Percentiles rank a stretch among this genome's conserved stretches.
Conservation (phyloP, 2,888 invertebrate genomes). For the Lasioglossum oenotherae region DNA sequence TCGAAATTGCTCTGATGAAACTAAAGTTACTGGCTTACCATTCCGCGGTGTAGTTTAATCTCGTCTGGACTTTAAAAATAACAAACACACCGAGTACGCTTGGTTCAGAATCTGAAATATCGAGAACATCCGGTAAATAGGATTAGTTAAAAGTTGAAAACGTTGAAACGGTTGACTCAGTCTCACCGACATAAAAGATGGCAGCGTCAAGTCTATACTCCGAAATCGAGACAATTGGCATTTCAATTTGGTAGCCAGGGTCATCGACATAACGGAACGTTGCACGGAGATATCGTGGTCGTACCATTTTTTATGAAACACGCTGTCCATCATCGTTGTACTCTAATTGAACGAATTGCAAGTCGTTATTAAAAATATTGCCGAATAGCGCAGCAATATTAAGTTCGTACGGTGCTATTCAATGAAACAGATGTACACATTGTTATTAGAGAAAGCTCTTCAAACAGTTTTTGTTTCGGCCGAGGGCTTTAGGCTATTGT, state of each 20-base stretch:
- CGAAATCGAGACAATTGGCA: slow-evolving; percentile 59
- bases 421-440: too few species aligned
- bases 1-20: neutral
- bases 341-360: slow-evolving; percentile 59
- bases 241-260: slow-evolving; percentile 59
- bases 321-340: slow-evolving; percentile 51
- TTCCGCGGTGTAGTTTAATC: neutral
- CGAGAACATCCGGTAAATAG: neutral
- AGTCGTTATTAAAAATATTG: too few species aligned
- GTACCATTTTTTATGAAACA: slow-evolving; percentile 68
- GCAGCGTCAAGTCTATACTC: slow-evolving; percentile 66
- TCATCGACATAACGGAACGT: slow-evolving; percentile 53
- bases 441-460: neutral
- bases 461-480: too few species aligned
- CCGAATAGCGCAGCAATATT: too few species aligned
- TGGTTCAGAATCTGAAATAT: slow-evolving; percentile 69
- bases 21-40: neutral
- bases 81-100: slow-evolving; percentile 68
- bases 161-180: neutral
- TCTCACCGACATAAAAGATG: slow-evolving; percentile 70
- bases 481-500: too few species aligned
- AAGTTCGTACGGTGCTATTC: too few species aligned
- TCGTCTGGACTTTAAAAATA: slow-evolving; percentile 57
- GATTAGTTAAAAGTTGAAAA: neutral
- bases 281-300: slow-evolving; percentile 26